A percentile compares a stretch with the other conserved stretches of the same genome.
Evolutionary conservation across 2,797 vertebrate genomes (phyloP).

Genomic region (Pteropus rufus): DNA sequence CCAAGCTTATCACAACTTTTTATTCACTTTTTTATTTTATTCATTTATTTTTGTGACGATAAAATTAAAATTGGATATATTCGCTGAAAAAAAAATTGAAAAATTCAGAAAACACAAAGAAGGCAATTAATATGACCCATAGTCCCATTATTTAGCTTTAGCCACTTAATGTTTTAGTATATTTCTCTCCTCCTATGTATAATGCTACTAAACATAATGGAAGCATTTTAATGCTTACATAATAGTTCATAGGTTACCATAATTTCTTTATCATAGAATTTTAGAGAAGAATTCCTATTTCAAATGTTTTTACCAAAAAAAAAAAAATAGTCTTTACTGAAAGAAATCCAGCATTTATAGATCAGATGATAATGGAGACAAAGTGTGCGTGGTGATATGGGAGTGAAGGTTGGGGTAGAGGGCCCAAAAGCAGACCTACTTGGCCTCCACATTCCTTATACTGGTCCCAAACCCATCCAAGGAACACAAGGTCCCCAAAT

Average conservation of each 20-base stretch:
- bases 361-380: background rate
- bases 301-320: conserved; percentile 14
- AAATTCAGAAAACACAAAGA: conserved; percentile 21
- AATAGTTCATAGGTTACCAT: background rate
- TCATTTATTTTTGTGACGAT: conserved; percentile 23
- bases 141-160: conserved; percentile 23
- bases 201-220: background rate
- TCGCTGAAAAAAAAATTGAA: background rate
- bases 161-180: background rate
- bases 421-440: background rate
- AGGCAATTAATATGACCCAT: conserved; percentile 22
- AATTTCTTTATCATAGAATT: conserved; percentile 34
- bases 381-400: background rate
- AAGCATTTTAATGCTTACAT: background rate
- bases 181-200: background rate
- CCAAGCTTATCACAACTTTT: conserved; percentile 32
- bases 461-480: background rate
- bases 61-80: conserved; percentile 29
- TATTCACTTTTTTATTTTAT: conserved; percentile 7
- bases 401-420: background rate
- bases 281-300: conserved; percentile 33
- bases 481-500: background rate
- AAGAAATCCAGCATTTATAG: background rate
- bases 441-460: background rate
- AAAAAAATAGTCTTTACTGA: background rate